These are phyloP conservation scores for Salmo trutta DNA, from an alignment of 2,797 vertebrate species.

Conservation along the genomic window DNA sequence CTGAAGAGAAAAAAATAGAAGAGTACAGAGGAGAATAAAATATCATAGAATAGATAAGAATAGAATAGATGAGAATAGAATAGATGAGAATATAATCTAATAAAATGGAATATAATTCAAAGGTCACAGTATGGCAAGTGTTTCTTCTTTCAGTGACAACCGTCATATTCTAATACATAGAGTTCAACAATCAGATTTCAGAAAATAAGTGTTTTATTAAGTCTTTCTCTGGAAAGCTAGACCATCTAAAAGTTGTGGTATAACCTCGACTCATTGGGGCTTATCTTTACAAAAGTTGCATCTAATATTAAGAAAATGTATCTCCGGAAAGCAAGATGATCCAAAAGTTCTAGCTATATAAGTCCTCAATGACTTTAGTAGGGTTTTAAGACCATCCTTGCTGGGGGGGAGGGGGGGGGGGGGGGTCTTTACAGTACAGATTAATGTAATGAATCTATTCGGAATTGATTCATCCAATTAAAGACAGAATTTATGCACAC, in stretches of 20 bases:
- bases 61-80: too few relatives aligned
- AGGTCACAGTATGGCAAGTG: background rate
- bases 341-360: too few relatives aligned
- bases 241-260: background rate
- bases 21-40: too few relatives aligned
- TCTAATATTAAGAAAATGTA: background rate
- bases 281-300: background rate
- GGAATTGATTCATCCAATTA: constrained; percentile 66
- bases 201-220: background rate
- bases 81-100: too few relatives aligned
- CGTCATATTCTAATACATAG: too few relatives aligned
- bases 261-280: background rate
- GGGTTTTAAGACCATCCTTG: background rate
- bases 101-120: background rate
- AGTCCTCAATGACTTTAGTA: background rate
- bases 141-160: too few relatives aligned
- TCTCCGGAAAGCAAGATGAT: too few relatives aligned
- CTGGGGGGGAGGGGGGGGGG: too few relatives aligned
- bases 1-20: too few relatives aligned
- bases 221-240: background rate
- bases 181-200: too few relatives aligned
- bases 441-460: constrained; percentile 60
- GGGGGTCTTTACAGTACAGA: background rate
- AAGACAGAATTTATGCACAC: constrained; percentile 58
- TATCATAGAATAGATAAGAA: too few relatives aligned